Evolutionary conservation across 2,113 vertebrate species (phyloP).

Genomic region (Silurus glanis): DNA sequence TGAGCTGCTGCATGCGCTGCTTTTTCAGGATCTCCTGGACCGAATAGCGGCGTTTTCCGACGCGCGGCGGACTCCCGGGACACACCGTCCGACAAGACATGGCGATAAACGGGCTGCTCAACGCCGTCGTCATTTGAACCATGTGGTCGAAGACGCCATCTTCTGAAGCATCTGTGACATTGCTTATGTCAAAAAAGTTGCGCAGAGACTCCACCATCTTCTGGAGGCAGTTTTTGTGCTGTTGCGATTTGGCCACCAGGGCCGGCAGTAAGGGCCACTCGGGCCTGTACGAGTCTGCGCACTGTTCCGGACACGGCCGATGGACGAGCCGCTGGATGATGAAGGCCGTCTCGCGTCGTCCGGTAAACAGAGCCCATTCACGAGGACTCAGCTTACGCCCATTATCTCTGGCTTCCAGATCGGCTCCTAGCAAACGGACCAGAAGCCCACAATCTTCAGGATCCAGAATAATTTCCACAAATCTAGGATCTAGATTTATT

Average conservation of each 20-base stretch:
- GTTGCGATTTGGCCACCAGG: slow-evolving; percentile 73
- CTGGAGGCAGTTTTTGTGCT: slow-evolving; percentile 83
- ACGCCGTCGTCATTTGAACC: slow-evolving; percentile 86
- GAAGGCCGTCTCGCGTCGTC: slow-evolving; percentile 82
- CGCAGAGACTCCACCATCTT: slow-evolving; percentile 76
- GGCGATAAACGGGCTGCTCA: slow-evolving; percentile 84
- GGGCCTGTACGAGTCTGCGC: slow-evolving; percentile 76
- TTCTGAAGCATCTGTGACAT: slow-evolving; percentile 77
- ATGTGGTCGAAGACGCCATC: slow-evolving; percentile 89
- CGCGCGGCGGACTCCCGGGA: slow-evolving; percentile 81
- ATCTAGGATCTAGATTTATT: not conserved
- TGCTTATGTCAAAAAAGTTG: slow-evolving; percentile 72
- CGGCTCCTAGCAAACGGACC: slow-evolving; percentile 74
- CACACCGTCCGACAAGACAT: slow-evolving; percentile 84
- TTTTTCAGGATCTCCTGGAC: slow-evolving; percentile 85
- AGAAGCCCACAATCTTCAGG: not conserved
- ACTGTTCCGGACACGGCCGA: slow-evolving; percentile 81
- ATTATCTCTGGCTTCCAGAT: slow-evolving; percentile 79
- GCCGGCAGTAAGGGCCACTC: slow-evolving; percentile 84
- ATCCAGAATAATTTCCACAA: not conserved
- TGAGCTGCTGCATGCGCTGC: slow-evolving; percentile 68
- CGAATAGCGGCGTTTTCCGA: slow-evolving; percentile 82
- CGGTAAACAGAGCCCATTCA: slow-evolving; percentile 93
- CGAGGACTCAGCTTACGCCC: slow-evolving; percentile 82
- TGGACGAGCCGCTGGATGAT: slow-evolving; percentile 83